Conservation (phyloP, 2,888 invertebrate species). For the Acrobasis suavella region DNA sequence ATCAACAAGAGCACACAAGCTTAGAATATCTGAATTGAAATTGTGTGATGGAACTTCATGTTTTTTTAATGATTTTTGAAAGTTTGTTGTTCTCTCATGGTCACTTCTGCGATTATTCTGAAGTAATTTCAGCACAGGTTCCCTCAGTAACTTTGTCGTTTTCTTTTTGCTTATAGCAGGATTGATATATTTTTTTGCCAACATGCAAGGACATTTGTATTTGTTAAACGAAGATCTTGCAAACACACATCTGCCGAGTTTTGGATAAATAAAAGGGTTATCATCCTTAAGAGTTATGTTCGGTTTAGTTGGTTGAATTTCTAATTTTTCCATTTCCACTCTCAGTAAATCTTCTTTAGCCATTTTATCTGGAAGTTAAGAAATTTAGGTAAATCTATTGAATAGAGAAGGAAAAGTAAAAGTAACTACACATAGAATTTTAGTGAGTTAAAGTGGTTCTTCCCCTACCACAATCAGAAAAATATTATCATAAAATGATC, state of each 20-base stretch:
- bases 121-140: conserved; percentile 81
- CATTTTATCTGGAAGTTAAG: conserved; percentile 52
- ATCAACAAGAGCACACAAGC: conserved; percentile 67
- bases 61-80: conserved; percentile 38
- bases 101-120: conserved; percentile 45
- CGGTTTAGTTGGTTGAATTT: conserved; percentile 76
- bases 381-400: conserved; percentile 23
- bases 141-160: conserved; percentile 76
- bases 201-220: conserved; percentile 56
- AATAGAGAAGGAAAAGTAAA: too few species aligned
- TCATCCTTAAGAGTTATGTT: conserved; percentile 50
- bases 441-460: too few species aligned
- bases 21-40: conserved; percentile 52
- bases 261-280: conserved; percentile 55
- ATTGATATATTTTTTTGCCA: conserved; percentile 49
- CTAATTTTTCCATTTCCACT: conserved; percentile 79
- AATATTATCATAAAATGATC: too few species aligned
- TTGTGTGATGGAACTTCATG: conserved; percentile 34
- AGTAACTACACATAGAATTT: too few species aligned
- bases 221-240: conserved; percentile 41
- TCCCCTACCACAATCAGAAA: too few species aligned
- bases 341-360: conserved; percentile 75
- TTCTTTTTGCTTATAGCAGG: conserved; percentile 63
- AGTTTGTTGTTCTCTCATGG: conserved; percentile 39
- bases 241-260: conserved; percentile 35